phyloP scores from a whole-genome alignment of 2,888 invertebrate genomes.

The Diarsia brunnea region DNA sequence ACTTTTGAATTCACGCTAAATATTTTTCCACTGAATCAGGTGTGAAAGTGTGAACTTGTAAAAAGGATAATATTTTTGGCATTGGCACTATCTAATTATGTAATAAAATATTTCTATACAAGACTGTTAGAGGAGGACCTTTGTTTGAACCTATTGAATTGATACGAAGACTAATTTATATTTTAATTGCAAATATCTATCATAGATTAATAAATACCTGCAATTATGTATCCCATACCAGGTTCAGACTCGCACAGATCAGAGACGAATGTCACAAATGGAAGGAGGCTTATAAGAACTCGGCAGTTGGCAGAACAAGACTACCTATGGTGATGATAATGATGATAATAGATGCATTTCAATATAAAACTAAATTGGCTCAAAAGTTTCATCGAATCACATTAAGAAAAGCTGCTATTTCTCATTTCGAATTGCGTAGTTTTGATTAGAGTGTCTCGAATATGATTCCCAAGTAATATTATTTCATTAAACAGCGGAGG shows the following conservation, averaged over 20 bases:
- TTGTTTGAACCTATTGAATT: neutral
- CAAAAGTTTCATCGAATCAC: neutral
- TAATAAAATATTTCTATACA: neutral
- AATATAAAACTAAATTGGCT: neutral
- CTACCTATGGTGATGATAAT: neutral
- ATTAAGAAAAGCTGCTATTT: neutral
- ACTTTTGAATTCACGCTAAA: neutral
- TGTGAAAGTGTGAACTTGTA: neutral
- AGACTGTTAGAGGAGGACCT: neutral
- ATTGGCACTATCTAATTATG: neutral
- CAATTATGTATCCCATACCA: neutral
- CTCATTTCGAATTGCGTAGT: constrained; percentile 26
- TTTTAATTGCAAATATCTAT: too few relatives aligned
- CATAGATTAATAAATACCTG: neutral
- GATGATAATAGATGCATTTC: neutral
- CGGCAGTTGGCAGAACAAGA: neutral
- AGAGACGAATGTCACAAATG: neutral
- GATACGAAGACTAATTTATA: too few relatives aligned
- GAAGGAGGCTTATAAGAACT: neutral
- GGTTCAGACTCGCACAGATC: neutral
- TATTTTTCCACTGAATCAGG: neutral
- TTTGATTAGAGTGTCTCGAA: constrained; percentile 37
- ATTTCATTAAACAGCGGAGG: constrained; percentile 51
- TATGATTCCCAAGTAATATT: constrained; percentile 52
- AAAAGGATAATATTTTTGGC: neutral